These are phyloP conservation scores for Thyatira batis DNA, from an alignment of 2,888 invertebrate genomes.

Conservation along the genomic window DNA sequence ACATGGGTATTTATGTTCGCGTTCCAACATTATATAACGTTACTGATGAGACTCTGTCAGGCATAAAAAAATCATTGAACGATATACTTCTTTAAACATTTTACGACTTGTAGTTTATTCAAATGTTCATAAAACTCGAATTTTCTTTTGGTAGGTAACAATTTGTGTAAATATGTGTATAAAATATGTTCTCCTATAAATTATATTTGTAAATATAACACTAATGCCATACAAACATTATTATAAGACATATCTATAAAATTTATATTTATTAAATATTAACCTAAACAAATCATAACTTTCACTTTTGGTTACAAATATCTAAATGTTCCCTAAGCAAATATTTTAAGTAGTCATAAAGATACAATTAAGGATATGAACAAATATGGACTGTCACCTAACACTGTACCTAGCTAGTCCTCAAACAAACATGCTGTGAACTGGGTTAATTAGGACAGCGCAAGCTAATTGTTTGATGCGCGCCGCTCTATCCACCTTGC, in stretches of 20 bases:
- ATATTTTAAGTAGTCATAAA: neutral
- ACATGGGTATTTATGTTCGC: constrained; percentile 26
- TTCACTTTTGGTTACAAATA: neutral
- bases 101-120: constrained; percentile 37
- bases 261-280: too few species aligned
- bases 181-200: too few species aligned
- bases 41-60: constrained; percentile 37
- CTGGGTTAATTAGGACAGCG: neutral
- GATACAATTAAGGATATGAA: too few species aligned
- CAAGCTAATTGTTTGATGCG: neutral
- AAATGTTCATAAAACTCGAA: constrained; percentile 24
- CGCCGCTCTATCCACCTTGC: neutral
- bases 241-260: too few species aligned
- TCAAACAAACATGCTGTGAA: neutral
- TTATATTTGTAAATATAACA: too few species aligned
- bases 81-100: constrained; percentile 14
- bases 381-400: neutral
- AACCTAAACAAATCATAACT: neutral
- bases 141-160: neutral
- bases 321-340: neutral
- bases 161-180: too few species aligned
- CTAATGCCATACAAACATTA: too few species aligned
- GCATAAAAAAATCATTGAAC: constrained; percentile 4
- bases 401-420: neutral
- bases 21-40: constrained; percentile 28